Conservation (phyloP, 2,888 invertebrate species). For the Gastracanthus pulcherrimus region DNA sequence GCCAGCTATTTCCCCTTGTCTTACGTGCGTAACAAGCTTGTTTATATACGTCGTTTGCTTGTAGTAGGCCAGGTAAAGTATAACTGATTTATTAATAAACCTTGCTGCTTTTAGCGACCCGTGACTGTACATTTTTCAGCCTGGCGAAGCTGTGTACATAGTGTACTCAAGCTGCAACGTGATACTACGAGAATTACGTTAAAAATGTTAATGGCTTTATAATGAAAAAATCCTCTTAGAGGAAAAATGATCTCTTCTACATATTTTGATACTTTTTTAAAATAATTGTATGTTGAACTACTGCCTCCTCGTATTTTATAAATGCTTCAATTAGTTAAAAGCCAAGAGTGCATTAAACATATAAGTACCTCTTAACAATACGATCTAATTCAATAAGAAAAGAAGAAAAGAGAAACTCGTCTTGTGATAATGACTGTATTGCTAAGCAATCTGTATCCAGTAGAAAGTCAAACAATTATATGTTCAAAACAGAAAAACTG, state of each 20-base stretch:
- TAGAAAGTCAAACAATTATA: not conserved
- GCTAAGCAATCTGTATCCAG: not conserved
- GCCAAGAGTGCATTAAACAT: too few species aligned
- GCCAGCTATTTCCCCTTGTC: not conserved
- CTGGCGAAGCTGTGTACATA: not conserved
- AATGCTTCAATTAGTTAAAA: too few species aligned
- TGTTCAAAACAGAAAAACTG: not conserved
- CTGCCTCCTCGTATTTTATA: too few species aligned
- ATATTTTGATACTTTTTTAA: too few species aligned
- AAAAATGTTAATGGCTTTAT: not conserved
- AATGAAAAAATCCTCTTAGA: not conserved
- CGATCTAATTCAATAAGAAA: not conserved
- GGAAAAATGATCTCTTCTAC: not conserved
- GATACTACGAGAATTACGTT: not conserved
- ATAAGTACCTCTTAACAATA: not conserved
- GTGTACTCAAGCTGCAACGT: not conserved
- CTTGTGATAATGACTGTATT: not conserved
- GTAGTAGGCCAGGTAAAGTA: not conserved
- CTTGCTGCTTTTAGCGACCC: slow-evolving; percentile 1
- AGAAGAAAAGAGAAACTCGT: not conserved
- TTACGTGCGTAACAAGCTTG: slow-evolving; percentile 18
- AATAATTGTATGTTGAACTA: too few species aligned
- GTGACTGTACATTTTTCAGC: slow-evolving; percentile 2
- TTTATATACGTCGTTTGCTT: slow-evolving; percentile 1
- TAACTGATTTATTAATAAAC: slow-evolving; percentile 27